A percentile compares a stretch with the other conserved stretches of the same genome.
Conservation (phyloP, 1,140 invertebrate species). For the Drosophila ambigua region DNA sequence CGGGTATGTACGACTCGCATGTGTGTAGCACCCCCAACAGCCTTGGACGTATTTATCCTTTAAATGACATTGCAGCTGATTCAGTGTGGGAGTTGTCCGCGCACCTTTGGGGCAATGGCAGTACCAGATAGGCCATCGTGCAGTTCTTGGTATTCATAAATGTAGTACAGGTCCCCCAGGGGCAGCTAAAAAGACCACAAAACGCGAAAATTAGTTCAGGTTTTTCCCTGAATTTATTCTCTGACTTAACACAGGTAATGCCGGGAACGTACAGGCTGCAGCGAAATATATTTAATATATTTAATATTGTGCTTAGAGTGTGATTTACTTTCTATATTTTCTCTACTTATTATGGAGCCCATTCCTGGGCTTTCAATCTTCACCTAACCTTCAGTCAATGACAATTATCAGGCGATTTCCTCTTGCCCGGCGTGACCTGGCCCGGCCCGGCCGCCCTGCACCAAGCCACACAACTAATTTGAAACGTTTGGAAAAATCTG, state of each 20-base stretch:
- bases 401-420: conserved; percentile 31
- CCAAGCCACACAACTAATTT: conserved; percentile 46
- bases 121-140: not conserved
- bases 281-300: no score
- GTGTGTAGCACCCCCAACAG: not conserved
- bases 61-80: conserved; percentile 16
- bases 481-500: conserved; percentile 54
- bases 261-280: not conserved
- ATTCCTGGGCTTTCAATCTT: conserved; percentile 2
- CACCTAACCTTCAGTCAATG: conserved; percentile 46
- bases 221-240: no score
- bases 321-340: no score
- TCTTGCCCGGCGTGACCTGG: not conserved
- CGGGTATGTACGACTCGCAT: conserved; percentile 1
- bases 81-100: not conserved
- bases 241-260: no score
- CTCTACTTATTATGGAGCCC: no score
- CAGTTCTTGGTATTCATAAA: conserved; percentile 6
- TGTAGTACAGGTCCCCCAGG: not conserved
- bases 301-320: no score
- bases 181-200: no score
- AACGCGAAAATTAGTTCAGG: no score
- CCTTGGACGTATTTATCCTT: conserved; percentile 44
- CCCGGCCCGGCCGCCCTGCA: no score
- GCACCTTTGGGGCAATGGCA: not conserved